Conservation (phyloP, 2,888 invertebrate genomes). For the Erebia palarica region DNA sequence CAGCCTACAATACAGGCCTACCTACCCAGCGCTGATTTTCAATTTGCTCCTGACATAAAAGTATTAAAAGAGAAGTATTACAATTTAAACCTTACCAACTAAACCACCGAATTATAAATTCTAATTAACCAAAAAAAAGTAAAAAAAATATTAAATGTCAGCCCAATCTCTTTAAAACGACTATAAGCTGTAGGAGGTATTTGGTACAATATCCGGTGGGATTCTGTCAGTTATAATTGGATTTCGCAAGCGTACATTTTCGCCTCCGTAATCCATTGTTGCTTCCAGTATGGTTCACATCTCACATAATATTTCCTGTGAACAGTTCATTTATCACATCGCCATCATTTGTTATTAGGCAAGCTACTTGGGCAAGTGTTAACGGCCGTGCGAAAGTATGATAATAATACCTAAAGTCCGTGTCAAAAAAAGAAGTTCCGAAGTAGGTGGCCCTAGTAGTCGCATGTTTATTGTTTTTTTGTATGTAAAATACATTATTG, state of each 20-base stretch:
- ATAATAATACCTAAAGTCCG: background rate
- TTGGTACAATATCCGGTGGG: conserved; percentile 1
- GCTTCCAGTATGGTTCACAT: conserved; percentile 28
- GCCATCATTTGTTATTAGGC: conserved; percentile 24
- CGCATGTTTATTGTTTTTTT: too few species aligned
- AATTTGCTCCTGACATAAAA: too few species aligned
- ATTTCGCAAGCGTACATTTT: conserved; percentile 13
- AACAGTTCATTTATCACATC: conserved; percentile 25
- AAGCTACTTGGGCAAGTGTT: conserved; percentile 24
- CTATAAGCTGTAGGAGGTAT: background rate
- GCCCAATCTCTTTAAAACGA: background rate
- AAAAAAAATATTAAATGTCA: background rate
- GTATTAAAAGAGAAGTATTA: too few species aligned
- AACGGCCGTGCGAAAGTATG: conserved; percentile 26
- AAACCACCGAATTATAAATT: too few species aligned
- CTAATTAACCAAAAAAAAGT: too few species aligned
- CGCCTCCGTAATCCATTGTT: conserved; percentile 32
- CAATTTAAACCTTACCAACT: too few species aligned
- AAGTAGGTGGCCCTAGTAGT: too few species aligned
- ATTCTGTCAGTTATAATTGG: background rate
- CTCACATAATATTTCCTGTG: conserved; percentile 31
- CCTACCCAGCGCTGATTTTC: too few species aligned
- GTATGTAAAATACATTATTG: too few species aligned
- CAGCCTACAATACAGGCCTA: too few species aligned
- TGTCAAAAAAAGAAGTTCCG: too few species aligned